Base-by-base conservation (phyloP, 2,888 invertebrate species). In the Hirtodrosophila duncani region DNA sequence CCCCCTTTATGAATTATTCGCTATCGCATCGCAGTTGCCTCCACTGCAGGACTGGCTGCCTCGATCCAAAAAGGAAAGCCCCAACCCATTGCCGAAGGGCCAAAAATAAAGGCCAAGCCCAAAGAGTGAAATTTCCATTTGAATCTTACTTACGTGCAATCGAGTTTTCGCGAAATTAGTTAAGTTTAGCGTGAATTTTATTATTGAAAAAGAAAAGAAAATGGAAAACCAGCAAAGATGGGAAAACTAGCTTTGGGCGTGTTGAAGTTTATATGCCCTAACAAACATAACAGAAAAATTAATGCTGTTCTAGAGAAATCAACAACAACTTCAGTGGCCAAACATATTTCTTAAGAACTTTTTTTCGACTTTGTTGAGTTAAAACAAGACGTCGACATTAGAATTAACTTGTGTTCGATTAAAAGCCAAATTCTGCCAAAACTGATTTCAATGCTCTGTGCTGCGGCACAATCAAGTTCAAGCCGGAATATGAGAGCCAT, bases 111-210 rank as follows among this genome's bases (percentile, higher is more conserved):
- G 2, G 16, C 14, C 11, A 6, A 7, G 29, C 3, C 8, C 3
- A 14, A 36, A 45, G 56, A 42, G 50, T 45, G 55, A 52, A 65
- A 52, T 61, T 61, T 65, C 50, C 65, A 53, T 52, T 63, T 62
- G 51, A 38, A 27, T 43, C 41, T 63, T 62, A 57, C 45, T 64
- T 65, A 56, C 63, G 62, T 63, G 57, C 63, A 62, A 62, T 62
- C 62, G 51, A 50, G 50, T 50, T 63, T 46, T 56, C 56, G 57
- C 50, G 50, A 62, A 63, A 56, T 62, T 63, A 63, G 61, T 50
- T 62, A 49, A 63, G 63, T 56, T 64, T 55, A 56, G 63, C 65
- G 51, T 64, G 41, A 65, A 52, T 63, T 60, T 64, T 51, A 60
- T 64, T 64, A 64, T 52, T 41, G 29, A 4, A 7, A 4, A 7